phyloP scores from a whole-genome alignment of 2,888 invertebrate genomes.

The Watsonalla cultraria region DNA sequence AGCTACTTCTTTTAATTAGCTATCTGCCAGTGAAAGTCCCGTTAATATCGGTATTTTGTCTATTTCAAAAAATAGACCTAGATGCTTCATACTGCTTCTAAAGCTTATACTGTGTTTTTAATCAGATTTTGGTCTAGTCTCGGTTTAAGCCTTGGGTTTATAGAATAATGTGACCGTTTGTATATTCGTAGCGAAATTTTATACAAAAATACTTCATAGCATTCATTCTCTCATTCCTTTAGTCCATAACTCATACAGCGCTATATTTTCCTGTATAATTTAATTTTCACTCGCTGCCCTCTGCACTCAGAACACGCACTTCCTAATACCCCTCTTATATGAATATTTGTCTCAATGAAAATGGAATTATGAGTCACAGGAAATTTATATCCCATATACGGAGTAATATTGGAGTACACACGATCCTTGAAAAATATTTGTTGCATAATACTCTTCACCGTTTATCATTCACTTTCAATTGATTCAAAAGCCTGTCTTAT shows the following conservation, averaged over 20 bases:
- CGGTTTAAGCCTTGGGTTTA: too few relatives aligned
- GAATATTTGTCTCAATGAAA: conserved; percentile 77
- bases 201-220: neutral
- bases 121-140: too few relatives aligned
- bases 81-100: too few relatives aligned
- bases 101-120: too few relatives aligned
- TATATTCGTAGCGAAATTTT: too few relatives aligned
- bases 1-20: too few relatives aligned
- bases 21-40: too few relatives aligned
- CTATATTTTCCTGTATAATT: conserved; percentile 33
- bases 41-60: too few relatives aligned
- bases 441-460: neutral
- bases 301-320: conserved; percentile 51
- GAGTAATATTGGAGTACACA: conserved; percentile 7
- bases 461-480: too few relatives aligned
- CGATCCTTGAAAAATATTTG: neutral
- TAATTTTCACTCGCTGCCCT: conserved; percentile 47
- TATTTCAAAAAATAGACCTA: too few relatives aligned
- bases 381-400: conserved; percentile 56
- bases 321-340: conserved; percentile 57
- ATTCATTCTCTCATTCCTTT: neutral
- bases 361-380: conserved; percentile 63
- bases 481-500: too few relatives aligned
- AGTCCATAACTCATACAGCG: conserved; percentile 14
- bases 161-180: too few relatives aligned